Conservation (phyloP, 2,888 invertebrate genomes). For the Bellardia bayeri region DNA sequence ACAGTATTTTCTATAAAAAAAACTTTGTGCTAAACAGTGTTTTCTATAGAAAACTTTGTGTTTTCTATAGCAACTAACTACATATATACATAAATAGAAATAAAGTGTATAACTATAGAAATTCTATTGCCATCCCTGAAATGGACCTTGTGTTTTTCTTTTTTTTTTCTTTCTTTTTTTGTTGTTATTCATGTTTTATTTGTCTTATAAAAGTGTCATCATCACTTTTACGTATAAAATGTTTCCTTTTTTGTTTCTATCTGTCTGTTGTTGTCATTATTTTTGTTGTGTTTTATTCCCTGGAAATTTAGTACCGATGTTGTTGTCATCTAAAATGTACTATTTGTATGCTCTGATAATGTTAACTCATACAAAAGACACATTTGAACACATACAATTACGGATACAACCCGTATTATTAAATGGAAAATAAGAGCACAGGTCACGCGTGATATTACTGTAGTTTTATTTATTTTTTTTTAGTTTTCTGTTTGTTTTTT, state of each 20-base stretch:
- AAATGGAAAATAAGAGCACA: conserved; percentile 68
- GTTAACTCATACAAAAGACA: conserved; percentile 18
- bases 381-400: neutral
- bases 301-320: conserved; percentile 48
- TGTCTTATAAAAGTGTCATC: conserved; percentile 58
- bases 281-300: conserved; percentile 52
- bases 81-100: too few species aligned
- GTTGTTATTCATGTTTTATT: conserved; percentile 27
- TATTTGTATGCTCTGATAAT: conserved; percentile 9
- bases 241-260: conserved; percentile 37
- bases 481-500: neutral
- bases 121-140: neutral
- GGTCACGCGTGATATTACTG: conserved; percentile 68
- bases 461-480: conserved; percentile 13
- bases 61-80: too few species aligned
- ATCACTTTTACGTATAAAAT: conserved; percentile 58
- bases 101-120: too few species aligned
- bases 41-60: too few species aligned
- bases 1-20: too few species aligned
- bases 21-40: too few species aligned
- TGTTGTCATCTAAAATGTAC: conserved; percentile 22
- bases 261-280: conserved; percentile 40
- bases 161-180: conserved; percentile 21
- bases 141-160: neutral
- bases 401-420: conserved; percentile 57